Evolutionary conservation across 2,797 vertebrate genomes (phyloP), one percentile per base, ranked within the genome.

Genomic region (Miopithecus talapoin): DNA sequence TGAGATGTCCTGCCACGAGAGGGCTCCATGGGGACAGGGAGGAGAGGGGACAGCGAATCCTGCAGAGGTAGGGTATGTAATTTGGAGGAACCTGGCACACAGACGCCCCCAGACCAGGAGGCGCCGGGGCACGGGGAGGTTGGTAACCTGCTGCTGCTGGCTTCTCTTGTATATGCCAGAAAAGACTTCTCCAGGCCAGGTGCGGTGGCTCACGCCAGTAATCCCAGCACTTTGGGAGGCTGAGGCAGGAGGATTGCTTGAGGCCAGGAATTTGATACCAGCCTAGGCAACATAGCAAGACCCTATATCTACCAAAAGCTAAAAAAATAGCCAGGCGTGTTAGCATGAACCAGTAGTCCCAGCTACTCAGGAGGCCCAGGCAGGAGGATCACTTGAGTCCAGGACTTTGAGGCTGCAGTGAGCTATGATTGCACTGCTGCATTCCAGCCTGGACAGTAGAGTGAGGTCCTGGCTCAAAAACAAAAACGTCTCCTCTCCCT

Each of bases 101-200:
- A 8, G 24, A 48, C 1, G 0, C 14, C 30, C 9, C 46, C 5
- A 11, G 61, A 10, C 48, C 28, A 11, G 8, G 55, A 33, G 21
- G 46, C 8, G 0, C 14, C 13, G 0, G 21, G 75, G 4, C 6
- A 12, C 2, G 0, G 14, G 10, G 1, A 48, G 9, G 14, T n/a
- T 3, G 10, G n/a, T 17, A 33, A 17, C 61, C 30, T n/a, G 30
- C 30, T 33, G 33, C 61, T 64, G 61, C 61, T n/a, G 61, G 61
- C 14, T 64, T 64, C 61, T 64, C 30, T 33, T 33, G 30, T 64
- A 17, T 64, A 64, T 64, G 61, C 30, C 61, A 64, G 61, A 64
- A 64, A 64, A n/a, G 30, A 33, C 61, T 64, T 64, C 61, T 64
- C 14, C 30, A 17, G 61, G 76, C 46, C 11, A 11, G 6, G 33